Percentiles rank a stretch among this genome's conserved stretches.
These are phyloP conservation scores for Rotaria socialis DNA, from an alignment of 2,888 invertebrate species.

Conservation along the genomic window DNA sequence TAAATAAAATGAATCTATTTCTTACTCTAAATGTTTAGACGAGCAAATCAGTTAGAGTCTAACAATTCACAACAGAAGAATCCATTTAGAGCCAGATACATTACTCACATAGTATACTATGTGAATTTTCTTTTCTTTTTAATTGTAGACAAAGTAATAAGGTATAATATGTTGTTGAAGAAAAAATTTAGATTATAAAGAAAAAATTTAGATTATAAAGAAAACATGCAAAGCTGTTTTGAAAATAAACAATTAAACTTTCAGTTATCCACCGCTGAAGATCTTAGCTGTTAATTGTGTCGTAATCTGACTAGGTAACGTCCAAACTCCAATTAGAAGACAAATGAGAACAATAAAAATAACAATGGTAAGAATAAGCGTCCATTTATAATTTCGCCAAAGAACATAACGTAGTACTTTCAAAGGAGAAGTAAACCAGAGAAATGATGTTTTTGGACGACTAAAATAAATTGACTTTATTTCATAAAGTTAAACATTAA, in stretches of 20 bases:
- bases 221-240: too few species aligned
- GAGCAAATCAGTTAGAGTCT: background rate
- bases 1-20: background rate
- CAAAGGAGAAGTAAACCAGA: slow-evolving; percentile 43
- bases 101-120: too few species aligned
- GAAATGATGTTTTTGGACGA: slow-evolving; percentile 45
- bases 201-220: too few species aligned
- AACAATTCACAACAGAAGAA: too few species aligned
- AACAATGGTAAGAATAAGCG: slow-evolving; percentile 1
- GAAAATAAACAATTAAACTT: too few species aligned
- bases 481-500: background rate
- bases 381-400: slow-evolving; percentile 43
- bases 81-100: too few species aligned
- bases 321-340: background rate
- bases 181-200: too few species aligned
- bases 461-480: background rate
- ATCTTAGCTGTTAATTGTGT: background rate
- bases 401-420: slow-evolving; percentile 40
- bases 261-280: background rate
- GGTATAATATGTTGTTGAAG: too few species aligned
- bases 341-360: slow-evolving; percentile 3
- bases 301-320: background rate
- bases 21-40: background rate
- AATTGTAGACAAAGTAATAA: too few species aligned
- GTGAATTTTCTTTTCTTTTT: too few species aligned